Conservation (phyloP, 37 sponge, comb jelly and placozoan species). For the Corticium candelabrum region DNA sequence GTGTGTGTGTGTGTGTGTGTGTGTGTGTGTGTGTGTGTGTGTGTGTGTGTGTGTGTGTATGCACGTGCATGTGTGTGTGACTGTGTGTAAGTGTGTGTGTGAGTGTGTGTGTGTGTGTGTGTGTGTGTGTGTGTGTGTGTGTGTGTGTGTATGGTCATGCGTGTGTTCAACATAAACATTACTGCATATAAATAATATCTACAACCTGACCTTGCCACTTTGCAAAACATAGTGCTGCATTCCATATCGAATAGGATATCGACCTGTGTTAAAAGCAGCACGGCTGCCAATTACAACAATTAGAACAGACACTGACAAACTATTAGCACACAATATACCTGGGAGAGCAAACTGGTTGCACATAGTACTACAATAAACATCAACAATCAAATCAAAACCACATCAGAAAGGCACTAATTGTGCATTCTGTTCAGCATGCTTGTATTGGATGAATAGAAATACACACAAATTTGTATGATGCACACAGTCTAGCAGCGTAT, state of each 20-base stretch:
- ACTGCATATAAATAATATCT: no score
- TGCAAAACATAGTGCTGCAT: constrained; percentile 6
- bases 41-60: no score
- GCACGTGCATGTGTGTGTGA: no score
- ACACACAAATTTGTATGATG: no score
- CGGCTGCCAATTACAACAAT: no score
- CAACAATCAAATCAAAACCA: background rate
- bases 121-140: constrained; percentile 10
- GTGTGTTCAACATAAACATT: background rate
- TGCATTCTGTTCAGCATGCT: no score
- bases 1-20: background rate
- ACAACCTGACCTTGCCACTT: background rate
- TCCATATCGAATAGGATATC: constrained; percentile 7
- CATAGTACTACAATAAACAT: background rate
- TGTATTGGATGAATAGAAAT: no score
- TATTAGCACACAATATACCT: no score
- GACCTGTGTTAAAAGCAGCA: background rate
- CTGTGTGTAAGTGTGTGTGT: background rate
- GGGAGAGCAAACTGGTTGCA: background rate
- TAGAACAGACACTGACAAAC: no score
- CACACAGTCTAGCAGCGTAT: no score
- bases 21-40: no score
- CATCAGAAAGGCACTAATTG: no score
- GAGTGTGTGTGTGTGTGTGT: background rate
- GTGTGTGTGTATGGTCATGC: constrained; percentile 1